Conservation (phyloP, 1,140 invertebrate genomes). For the Caenorhabditis latens region DNA sequence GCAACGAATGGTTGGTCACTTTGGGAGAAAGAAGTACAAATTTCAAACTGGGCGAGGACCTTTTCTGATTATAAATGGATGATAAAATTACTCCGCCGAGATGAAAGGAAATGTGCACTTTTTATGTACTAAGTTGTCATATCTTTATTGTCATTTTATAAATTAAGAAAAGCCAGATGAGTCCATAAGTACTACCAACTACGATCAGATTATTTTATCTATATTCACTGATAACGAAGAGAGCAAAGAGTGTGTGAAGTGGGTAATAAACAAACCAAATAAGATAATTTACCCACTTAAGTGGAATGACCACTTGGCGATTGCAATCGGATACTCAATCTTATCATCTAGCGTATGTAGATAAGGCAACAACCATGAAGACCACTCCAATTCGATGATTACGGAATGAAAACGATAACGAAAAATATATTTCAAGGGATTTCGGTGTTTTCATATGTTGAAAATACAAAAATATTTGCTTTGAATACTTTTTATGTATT, state of each 20-base stretch:
- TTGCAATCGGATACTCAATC: not conserved
- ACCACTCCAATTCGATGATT: no score
- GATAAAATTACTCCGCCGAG: not conserved
- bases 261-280: not conserved
- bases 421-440: no score
- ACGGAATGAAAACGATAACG: no score
- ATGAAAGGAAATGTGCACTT: no score
- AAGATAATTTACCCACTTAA: not conserved
- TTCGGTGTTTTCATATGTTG: no score
- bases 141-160: no score
- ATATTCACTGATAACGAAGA: not conserved
- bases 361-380: not conserved
- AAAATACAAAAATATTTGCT: no score
- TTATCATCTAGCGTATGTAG: not conserved
- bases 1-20: not conserved
- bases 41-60: not conserved
- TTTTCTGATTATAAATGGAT: constrained; percentile 6
- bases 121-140: no score
- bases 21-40: not conserved
- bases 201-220: not conserved
- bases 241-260: not conserved
- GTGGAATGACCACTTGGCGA: constrained; percentile 16
- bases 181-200: not conserved
- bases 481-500: not conserved
- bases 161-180: not conserved